Evolutionary conservation across 2,888 invertebrate species (phyloP), one percentile per base, ranked within the genome.

Genomic region (Hypomecis atomaria): DNA sequence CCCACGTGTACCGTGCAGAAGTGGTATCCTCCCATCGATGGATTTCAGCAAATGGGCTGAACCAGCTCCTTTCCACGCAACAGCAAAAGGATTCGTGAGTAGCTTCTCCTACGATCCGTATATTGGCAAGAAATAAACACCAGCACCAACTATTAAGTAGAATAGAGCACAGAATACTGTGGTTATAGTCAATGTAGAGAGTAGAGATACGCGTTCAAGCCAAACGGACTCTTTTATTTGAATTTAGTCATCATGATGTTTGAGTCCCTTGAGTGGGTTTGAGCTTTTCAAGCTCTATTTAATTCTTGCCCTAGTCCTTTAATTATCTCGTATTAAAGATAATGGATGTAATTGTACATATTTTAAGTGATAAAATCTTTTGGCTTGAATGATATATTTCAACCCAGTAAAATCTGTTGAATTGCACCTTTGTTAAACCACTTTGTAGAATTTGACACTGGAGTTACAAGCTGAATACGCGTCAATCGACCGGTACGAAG

Each of bases 11-110:
- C 97, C 98, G 7, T 98, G 98, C 89, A 95, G 96, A 86, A 97
- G 97, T 78, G 97, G 97, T 70, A 94, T 98, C 55, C 94, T 98
- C 67, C 98, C 98, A 10, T 94, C 95, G 65, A 96, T 98, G 79
- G 98, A 98, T 88, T 94, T 98, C 77, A 95, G 95, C 72, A 98
- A 98, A 89, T 98, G 98, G 98, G 97, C 97, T 13, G 98, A 98
- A 81, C 94, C 94, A 45, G 86, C 93, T 62, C 88, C 90, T 0
- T 90, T 87, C 82, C 83, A 78, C 50, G 86, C 86, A 42, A 68
- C 83, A 33, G 87, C 90, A 50, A 94, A 95, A 72, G 93, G 94
- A 89, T 96, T 94, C 83, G 95, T 96, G 92, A 95, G 95, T 94
- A 94, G 94, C 82, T 92, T 94, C 88, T 89, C 89, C 67, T 94